Evolutionary conservation across 2,113 vertebrate genomes (phyloP).

Genomic region (Mormyrus iriodes): DNA sequence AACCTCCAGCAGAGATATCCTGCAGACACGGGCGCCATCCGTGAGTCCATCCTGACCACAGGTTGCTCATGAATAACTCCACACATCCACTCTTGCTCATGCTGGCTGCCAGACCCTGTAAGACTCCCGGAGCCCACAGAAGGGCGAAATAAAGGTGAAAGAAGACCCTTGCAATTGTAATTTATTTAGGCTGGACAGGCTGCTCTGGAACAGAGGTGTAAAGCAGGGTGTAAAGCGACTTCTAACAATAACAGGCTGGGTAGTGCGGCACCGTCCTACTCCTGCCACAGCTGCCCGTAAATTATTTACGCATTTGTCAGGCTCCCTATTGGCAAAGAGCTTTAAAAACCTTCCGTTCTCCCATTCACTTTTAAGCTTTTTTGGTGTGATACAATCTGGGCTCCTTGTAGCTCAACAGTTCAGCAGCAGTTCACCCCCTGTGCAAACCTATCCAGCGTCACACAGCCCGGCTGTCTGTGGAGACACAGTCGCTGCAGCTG

Average conservation of each 20-base stretch:
- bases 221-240: neutral
- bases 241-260: neutral
- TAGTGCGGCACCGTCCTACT: neutral
- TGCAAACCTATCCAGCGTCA: neutral
- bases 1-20: neutral
- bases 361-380: neutral
- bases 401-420: neutral
- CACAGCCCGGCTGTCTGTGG: neutral
- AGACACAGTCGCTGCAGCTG: neutral
- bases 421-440: neutral
- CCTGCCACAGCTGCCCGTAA: neutral
- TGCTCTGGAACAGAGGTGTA: neutral
- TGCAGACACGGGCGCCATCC: neutral
- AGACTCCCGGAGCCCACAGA: neutral
- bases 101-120: neutral
- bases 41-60: neutral
- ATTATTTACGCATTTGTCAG: constrained; percentile 12
- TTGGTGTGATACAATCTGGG: neutral
- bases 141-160: neutral
- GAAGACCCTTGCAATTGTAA: neutral
- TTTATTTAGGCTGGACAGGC: neutral
- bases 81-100: neutral
- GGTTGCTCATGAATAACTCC: neutral
- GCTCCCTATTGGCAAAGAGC: neutral
- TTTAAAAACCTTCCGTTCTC: neutral